Conservation (phyloP, 2,888 invertebrate species). For the Lottia scabra region DNA sequence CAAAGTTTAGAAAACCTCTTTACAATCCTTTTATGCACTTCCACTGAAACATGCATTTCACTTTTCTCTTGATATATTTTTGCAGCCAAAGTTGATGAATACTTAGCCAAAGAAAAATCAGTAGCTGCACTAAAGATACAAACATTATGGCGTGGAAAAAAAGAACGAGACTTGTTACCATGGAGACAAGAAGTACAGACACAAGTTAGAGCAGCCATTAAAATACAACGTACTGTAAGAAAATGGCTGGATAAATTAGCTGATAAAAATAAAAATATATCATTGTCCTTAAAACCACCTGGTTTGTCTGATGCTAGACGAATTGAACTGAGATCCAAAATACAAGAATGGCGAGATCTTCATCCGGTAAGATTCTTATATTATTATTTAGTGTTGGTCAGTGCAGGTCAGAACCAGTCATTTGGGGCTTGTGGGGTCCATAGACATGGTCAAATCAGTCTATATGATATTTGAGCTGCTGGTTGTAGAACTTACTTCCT, state of each 20-base stretch:
- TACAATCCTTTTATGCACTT: too few species aligned
- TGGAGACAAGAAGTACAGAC: conserved; percentile 38
- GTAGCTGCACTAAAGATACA: conserved; percentile 64
- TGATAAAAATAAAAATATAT: conserved; percentile 45
- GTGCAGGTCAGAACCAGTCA: too few species aligned
- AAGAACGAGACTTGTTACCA: conserved; percentile 44
- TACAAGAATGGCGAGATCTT: conserved; percentile 58
- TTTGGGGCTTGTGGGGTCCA: too few species aligned
- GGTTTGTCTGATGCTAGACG: conserved; percentile 64
- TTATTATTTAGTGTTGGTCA: too few species aligned
- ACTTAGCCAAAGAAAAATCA: conserved; percentile 57
- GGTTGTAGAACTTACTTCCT: too few species aligned
- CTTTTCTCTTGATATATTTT: neutral
- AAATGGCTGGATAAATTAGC: conserved; percentile 57
- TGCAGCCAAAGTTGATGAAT: conserved; percentile 60
- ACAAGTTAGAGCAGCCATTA: conserved; percentile 55
- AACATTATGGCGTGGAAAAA: conserved; percentile 60
- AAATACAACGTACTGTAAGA: conserved; percentile 63
- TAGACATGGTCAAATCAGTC: too few species aligned
- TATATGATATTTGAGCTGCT: too few species aligned
- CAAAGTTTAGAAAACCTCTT: too few species aligned
- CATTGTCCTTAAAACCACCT: conserved; percentile 58
- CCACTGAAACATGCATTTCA: too few species aligned
- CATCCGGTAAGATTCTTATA: conserved; percentile 57
- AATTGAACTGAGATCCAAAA: conserved; percentile 58